These are phyloP conservation scores for Pelobates fuscus DNA, from an alignment of 2,113 vertebrate species.

Conservation along the genomic window DNA sequence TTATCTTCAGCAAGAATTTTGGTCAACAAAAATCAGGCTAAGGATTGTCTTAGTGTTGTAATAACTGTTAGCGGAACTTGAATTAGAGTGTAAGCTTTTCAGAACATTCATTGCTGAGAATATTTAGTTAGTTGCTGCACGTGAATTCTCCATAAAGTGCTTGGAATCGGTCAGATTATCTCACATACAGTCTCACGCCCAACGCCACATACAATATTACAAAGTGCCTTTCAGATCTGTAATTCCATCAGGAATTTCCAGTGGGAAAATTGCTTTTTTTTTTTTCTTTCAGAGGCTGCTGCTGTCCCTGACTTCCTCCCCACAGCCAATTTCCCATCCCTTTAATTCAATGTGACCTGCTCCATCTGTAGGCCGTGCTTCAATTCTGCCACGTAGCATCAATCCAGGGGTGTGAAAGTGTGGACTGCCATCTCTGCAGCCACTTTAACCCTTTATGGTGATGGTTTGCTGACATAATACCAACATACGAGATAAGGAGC, in stretches of 20 bases:
- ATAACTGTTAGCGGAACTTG: no score
- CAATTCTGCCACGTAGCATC: conserved; percentile 72
- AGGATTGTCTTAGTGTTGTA: no score
- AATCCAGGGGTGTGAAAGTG: conserved; percentile 76
- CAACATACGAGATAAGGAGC: no score
- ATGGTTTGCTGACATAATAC: no score
- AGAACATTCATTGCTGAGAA: no score
- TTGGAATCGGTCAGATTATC: no score
- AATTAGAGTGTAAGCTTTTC: neutral
- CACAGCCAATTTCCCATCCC: conserved; percentile 65
- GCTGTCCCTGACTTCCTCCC: neutral
- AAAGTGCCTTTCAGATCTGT: conserved; percentile 23
- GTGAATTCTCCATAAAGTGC: neutral
- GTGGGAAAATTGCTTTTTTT: conserved; percentile 38
- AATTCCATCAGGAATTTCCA: conserved; percentile 36
- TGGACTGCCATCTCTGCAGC: conserved; percentile 62
- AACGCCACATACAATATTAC: neutral
- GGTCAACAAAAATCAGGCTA: no score
- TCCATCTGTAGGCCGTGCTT: conserved; percentile 65
- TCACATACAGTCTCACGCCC: neutral
- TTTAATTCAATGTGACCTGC: conserved; percentile 71
- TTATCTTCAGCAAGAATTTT: no score
- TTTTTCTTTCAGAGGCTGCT: neutral
- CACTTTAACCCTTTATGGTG: neutral
- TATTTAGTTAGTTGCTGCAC: no score